Evolutionary conservation across 2,113 vertebrate species (phyloP), one percentile per base, ranked within the genome.

Genomic region (Aspiorhynchus laticeps): DNA sequence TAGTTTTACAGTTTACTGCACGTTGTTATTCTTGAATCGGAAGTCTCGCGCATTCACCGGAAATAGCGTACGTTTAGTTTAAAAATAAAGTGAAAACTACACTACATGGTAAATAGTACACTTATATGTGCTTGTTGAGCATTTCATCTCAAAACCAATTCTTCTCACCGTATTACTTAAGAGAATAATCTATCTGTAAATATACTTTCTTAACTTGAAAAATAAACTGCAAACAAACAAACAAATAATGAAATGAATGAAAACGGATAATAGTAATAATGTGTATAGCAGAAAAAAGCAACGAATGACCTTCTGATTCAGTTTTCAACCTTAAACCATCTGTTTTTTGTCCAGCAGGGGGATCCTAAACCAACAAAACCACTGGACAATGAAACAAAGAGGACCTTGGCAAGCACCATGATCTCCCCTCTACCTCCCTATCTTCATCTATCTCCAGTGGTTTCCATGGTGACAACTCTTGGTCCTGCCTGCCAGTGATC

Each of bases 391-490:
- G 46, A 84, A 26, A 86, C 86, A 87, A 80, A 84, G 69, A 85
- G 82, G 80, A 51, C 85, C 56, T 76, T 43, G 69, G 65, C 85
- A 65, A 91, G 75, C 38, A 75, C 74, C 75, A 51, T 6, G 46
- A 41, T 61, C 74, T 80, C 31, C 41, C 61, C 73, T 87, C 87
- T 76, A 59, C 46, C 31, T 85, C 86, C 85, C 91, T 77, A 82
- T 87, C 85, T 89, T 87, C 73, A 87, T 90, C 76, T 79, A 78
- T 83, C 89, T 91, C 87, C 88, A 87, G 86, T 78, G 24, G 94
- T 95, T 94, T 85, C 93, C 91, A 95, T 95, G 92, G 93, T 43
- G 82, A 95, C 89, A 63, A 90, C 90, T 91, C 93, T 90, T 87
- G 83, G 90, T 84, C 86, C 90, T 91, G 91, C 90, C 87, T 90